Conservation (phyloP, 2,113 vertebrate species). For the Numida meleagris region DNA sequence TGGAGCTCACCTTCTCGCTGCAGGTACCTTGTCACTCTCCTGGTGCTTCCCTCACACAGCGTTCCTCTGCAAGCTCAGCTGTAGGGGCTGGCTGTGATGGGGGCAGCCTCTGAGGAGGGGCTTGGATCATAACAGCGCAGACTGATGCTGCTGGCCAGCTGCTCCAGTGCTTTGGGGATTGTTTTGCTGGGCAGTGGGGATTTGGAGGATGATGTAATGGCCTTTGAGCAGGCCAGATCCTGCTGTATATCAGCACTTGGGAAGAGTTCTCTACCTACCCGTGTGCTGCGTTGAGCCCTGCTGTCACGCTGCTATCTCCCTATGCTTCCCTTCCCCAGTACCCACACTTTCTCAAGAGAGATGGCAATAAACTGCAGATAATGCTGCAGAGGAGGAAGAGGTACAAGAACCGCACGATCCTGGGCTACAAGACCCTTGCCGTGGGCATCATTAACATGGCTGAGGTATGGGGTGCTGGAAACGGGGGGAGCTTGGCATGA, state of each 20-base stretch:
- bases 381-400: slow-evolving; percentile 94
- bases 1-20: slow-evolving; percentile 95
- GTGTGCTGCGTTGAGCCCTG: neutral
- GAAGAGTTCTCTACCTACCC: neutral
- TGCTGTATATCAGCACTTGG: neutral
- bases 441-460: slow-evolving; percentile 94
- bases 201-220: neutral
- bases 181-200: neutral
- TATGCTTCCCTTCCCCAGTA: slow-evolving; percentile 79
- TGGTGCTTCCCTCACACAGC: neutral
- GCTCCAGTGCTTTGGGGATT: neutral
- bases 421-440: slow-evolving; percentile 96
- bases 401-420: slow-evolving; percentile 95
- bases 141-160: neutral
- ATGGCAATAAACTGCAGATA: slow-evolving; percentile 96
- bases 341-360: slow-evolving; percentile 95
- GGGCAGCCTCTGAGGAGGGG: neutral
- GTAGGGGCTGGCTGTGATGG: neutral
- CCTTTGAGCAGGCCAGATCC: neutral
- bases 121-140: neutral
- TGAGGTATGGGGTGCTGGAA: slow-evolving; percentile 78
- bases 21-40: slow-evolving; percentile 81
- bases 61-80: neutral
- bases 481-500: neutral
- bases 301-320: neutral